Base-by-base conservation (phyloP, 2,113 vertebrate genomes). In the Neogale vison region DNA sequence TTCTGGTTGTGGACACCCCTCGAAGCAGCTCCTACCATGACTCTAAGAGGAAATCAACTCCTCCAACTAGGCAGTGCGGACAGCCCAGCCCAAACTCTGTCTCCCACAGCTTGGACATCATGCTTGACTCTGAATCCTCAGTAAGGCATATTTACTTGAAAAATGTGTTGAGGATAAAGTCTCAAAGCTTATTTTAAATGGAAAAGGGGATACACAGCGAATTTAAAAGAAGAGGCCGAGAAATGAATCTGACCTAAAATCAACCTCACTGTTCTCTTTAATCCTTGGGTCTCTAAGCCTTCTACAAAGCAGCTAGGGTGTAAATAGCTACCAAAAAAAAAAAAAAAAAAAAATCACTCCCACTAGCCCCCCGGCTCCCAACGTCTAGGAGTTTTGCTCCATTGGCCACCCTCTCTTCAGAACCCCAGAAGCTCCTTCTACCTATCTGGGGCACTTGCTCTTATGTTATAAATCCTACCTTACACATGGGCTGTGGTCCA, bases 221-320 rank as follows among this genome's bases (percentile, higher is more conserved):
- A 85, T 96, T 92, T 74, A 67, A 90, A 93, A 82, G 42, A 85
- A 93, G 77, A 96, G 39, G 10, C 47, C 42, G 52, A 89, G 63
- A 83, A 93, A 96, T 84, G 29, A 95, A 96, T 59, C n/a, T 61
- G 45, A n/a, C 84, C 57, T 90, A 50, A 90, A 90, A 69, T 31
- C 36, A 26, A 63, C 29, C 95, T 67, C 76, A 42, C 61, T 81
- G 34, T 59, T 52, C 29, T 85, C 63, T 20, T 86, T 71, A 79
- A 82, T 55, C 57, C 79, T 87, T 85, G 57, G 4, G 4, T 72
- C 42, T 86, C 77, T 61, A 50, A 55, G 11, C 24, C 67, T 15
- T 87, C 76, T 42, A 31, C 47, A 67, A 88, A 34, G 17, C 6
- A 18, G 3, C 47, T 29, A 45, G 0, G 4, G 45, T 83, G 3